phyloP scores from a whole-genome alignment of 2,113 vertebrate species.

The Ia io region DNA sequence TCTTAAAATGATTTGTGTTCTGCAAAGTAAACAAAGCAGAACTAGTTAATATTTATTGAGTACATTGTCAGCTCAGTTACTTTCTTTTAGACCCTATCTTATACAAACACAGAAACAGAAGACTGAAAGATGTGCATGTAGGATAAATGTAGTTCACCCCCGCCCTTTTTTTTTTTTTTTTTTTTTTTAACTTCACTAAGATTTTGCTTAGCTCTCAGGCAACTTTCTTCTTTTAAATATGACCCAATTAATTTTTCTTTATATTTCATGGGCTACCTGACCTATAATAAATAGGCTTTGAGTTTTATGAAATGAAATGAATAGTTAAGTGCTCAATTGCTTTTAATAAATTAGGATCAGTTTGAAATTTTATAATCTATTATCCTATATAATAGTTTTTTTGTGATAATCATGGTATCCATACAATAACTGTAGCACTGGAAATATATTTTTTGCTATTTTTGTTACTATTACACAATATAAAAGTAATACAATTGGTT shows the following conservation, averaged over 20 bases:
- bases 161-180: not conserved
- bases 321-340: constrained; percentile 71
- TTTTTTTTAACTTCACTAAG: not conserved
- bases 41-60: not conserved
- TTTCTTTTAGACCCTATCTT: constrained; percentile 10
- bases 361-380: constrained; percentile 70
- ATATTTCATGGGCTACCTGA: constrained; percentile 49
- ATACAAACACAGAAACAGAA: not conserved
- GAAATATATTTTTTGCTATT: not conserved
- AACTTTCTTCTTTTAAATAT: constrained; percentile 14
- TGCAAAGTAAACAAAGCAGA: not conserved
- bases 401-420: constrained; percentile 44
- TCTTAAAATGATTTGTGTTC: not conserved
- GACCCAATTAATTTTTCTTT: constrained; percentile 68
- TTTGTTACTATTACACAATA: constrained; percentile 8
- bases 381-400: constrained; percentile 43
- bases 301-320: constrained; percentile 70
- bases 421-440: constrained; percentile 34
- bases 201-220: not conserved
- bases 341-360: constrained; percentile 76
- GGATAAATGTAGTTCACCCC: not conserved
- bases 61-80: not conserved
- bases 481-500: constrained; percentile 8
- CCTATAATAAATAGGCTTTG: constrained; percentile 60
- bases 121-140: not conserved